Conservation (phyloP, 2,888 invertebrate species). For the Agrotis clavis region DNA sequence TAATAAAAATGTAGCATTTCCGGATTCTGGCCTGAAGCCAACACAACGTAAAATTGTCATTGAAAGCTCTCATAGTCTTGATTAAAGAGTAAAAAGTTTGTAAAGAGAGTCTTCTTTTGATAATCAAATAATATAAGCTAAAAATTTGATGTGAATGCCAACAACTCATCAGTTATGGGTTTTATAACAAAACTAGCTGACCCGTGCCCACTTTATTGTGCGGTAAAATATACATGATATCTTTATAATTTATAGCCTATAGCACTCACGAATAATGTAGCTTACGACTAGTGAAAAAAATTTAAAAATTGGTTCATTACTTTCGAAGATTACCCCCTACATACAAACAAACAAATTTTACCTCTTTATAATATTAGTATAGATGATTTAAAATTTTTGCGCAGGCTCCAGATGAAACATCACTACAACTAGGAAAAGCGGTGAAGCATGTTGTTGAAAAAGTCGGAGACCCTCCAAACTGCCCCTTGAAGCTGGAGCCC, state of each 20-base stretch:
- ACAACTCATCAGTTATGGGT: not conserved
- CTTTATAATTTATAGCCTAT: too few species aligned
- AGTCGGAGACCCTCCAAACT: constrained; percentile 92
- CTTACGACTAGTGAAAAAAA: too few species aligned
- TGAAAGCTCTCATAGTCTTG: not conserved
- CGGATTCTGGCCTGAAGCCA: not conserved
- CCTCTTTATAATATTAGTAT: too few species aligned
- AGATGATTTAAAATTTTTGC: constrained; percentile 14
- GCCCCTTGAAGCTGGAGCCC: constrained; percentile 94
- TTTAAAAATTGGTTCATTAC: too few species aligned
- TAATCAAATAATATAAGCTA: not conserved
- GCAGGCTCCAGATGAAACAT: constrained; percentile 94
- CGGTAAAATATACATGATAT: too few species aligned
- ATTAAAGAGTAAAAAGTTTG: not conserved
- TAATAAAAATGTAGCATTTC: too few species aligned
- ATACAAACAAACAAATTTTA: too few species aligned
- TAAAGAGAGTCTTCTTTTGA: not conserved
- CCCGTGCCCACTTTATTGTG: too few species aligned
- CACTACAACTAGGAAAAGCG: constrained; percentile 93
- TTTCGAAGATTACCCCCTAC: too few species aligned
- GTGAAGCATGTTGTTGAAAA: constrained; percentile 94
- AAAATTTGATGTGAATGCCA: not conserved
- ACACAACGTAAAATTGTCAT: not conserved
- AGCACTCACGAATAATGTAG: too few species aligned
- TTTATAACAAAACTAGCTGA: too few species aligned